A percentile compares a stretch with the other conserved stretches of the same genome.
Evolutionary conservation across 2,113 vertebrate species (phyloP).

Genomic region (Pogonocichla stellata): DNA sequence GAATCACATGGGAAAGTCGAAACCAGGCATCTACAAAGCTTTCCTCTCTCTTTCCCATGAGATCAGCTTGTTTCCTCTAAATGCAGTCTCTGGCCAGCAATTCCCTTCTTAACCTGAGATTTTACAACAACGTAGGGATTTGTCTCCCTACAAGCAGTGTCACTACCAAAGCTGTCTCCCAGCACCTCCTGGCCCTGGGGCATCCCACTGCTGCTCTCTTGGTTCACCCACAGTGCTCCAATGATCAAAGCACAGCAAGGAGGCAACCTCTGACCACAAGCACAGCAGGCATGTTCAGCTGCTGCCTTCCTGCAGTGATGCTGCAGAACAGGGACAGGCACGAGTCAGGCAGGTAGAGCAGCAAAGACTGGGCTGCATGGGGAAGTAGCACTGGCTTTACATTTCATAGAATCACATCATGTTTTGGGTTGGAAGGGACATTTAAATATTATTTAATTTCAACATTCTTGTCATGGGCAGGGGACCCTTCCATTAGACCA

Average conservation of each 20-base stretch:
- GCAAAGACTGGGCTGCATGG: fast-evolving
- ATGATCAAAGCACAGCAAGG: background rate
- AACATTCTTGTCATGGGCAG: fast-evolving
- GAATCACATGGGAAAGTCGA: background rate
- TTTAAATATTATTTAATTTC: background rate
- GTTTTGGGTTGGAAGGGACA: background rate
- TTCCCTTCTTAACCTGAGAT: background rate
- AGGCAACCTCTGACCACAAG: background rate
- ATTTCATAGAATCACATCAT: background rate
- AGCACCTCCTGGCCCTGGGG: background rate
- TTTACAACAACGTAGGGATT: background rate
- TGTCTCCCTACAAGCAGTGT: background rate
- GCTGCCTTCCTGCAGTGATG: background rate
- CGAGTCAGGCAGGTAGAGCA: fast-evolving
- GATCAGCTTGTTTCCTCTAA: background rate
- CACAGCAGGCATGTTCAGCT: background rate
- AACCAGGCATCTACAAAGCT: background rate
- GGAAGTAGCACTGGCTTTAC: background rate
- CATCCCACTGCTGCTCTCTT: background rate
- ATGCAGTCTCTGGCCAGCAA: background rate
- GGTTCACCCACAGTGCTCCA: background rate
- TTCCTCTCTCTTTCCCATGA: background rate
- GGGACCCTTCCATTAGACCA: fast-evolving
- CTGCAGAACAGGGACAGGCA: background rate
- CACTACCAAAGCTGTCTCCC: background rate